phyloP scores from a whole-genome alignment of 2,888 invertebrate species.

The Drosophila suboccidentalis region DNA sequence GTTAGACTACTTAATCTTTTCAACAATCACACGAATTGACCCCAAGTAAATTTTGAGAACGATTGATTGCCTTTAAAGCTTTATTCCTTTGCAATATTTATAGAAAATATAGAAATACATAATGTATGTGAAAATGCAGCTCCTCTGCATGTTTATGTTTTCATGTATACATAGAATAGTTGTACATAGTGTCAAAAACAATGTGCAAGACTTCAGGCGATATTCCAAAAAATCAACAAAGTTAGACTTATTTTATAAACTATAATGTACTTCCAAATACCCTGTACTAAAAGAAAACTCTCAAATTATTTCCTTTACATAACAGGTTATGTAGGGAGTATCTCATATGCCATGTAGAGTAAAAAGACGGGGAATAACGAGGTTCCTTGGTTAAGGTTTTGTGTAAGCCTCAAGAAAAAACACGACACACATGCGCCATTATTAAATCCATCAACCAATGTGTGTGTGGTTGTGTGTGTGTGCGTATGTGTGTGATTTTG shows the following conservation, averaged over 20 bases:
- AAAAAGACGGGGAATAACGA: slow-evolving; percentile 9
- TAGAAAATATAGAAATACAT: too few relatives aligned
- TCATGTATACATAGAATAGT: background rate
- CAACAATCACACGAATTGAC: background rate
- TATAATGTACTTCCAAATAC: background rate
- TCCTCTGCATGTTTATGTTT: background rate
- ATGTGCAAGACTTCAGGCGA: background rate
- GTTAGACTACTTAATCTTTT: too few relatives aligned
- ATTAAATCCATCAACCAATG: slow-evolving; percentile 60
- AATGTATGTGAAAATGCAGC: too few relatives aligned
- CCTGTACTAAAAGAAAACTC: background rate
- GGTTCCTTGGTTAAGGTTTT: slow-evolving; percentile 32
- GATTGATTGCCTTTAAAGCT: background rate
- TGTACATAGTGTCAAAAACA: slow-evolving; percentile 4
- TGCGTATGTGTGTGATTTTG: slow-evolving; percentile 1
- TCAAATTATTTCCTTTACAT: background rate
- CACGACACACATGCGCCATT: slow-evolving; percentile 70
- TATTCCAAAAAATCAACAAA: background rate
- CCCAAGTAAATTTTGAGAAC: background rate
- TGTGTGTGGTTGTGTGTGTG: slow-evolving; percentile 10
- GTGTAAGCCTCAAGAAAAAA: slow-evolving; percentile 47
- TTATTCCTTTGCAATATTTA: too few relatives aligned
- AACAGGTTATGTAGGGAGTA: slow-evolving; percentile 1
- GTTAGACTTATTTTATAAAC: background rate
- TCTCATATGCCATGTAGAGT: slow-evolving; percentile 12